These are phyloP conservation scores for Tipula helvola DNA, from an alignment of 2,888 invertebrate genomes.

Conservation along the genomic window DNA sequence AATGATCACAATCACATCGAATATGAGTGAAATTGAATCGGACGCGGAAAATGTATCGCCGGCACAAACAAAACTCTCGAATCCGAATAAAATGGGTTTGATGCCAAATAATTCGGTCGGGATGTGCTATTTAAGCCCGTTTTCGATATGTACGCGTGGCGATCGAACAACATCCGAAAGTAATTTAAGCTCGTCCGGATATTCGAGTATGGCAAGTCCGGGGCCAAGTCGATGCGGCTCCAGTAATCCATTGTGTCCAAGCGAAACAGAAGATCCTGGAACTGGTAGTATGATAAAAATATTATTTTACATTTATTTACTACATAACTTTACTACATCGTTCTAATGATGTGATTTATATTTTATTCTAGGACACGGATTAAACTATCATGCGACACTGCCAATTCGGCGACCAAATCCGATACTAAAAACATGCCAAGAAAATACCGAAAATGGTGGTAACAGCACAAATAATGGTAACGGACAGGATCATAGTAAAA, in stretches of 20 bases:
- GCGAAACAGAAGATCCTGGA: constrained; percentile 62
- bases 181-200: constrained; percentile 71
- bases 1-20: constrained; percentile 60
- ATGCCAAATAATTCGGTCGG: constrained; percentile 34
- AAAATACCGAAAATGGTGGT: constrained; percentile 35
- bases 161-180: constrained; percentile 71
- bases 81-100: constrained; percentile 32
- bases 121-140: constrained; percentile 68
- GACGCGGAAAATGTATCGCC: constrained; percentile 57
- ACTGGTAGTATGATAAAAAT: constrained; percentile 30
- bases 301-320: background rate
- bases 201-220: constrained; percentile 75
- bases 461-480: constrained; percentile 17
- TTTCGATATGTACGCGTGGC: constrained; percentile 56
- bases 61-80: constrained; percentile 37
- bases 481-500: constrained; percentile 17
- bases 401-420: constrained; percentile 47
- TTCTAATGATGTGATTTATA: background rate
- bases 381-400: constrained; percentile 28
- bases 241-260: constrained; percentile 63
- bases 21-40: constrained; percentile 62
- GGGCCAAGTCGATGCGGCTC: constrained; percentile 72
- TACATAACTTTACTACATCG: background rate
- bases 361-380: constrained; percentile 19
- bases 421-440: constrained; percentile 41